These are phyloP conservation scores for Melikaiella ostensackeni DNA, from an alignment of 2,888 invertebrate species.

Conservation along the genomic window DNA sequence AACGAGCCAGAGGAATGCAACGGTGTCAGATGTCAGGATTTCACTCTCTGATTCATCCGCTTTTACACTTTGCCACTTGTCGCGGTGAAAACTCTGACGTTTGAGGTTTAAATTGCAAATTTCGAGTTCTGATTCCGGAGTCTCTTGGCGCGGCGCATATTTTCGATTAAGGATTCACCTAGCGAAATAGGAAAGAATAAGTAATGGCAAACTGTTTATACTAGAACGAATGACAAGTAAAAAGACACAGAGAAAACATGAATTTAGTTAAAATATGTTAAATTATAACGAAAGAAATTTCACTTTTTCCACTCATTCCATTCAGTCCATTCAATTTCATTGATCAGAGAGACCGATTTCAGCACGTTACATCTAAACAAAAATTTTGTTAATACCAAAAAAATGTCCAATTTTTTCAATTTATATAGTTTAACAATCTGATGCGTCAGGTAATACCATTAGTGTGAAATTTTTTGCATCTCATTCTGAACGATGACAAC, in stretches of 20 bases:
- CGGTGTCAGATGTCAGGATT: conserved; percentile 47
- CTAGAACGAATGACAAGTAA: neutral
- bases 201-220: neutral
- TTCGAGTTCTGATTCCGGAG: conserved; percentile 50
- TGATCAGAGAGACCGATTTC: too few relatives aligned
- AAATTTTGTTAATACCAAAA: too few relatives aligned
- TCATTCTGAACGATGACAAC: too few relatives aligned
- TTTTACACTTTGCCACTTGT: conserved; percentile 25
- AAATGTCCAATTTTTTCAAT: too few relatives aligned
- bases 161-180: conserved; percentile 55
- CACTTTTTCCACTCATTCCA: too few relatives aligned
- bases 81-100: conserved; percentile 52
- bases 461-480: too few relatives aligned
- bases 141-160: conserved; percentile 33
- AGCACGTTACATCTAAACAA: too few relatives aligned
- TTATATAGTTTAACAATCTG: too few relatives aligned
- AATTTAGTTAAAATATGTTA: neutral
- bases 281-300: neutral
- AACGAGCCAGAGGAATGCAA: conserved; percentile 25
- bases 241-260: neutral
- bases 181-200: conserved; percentile 49
- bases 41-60: conserved; percentile 59
- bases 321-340: too few relatives aligned
- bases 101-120: conserved; percentile 56
- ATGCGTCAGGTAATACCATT: too few relatives aligned